Base-by-base conservation (phyloP, 2,888 invertebrate genomes). In the Melieria crassipennis region DNA sequence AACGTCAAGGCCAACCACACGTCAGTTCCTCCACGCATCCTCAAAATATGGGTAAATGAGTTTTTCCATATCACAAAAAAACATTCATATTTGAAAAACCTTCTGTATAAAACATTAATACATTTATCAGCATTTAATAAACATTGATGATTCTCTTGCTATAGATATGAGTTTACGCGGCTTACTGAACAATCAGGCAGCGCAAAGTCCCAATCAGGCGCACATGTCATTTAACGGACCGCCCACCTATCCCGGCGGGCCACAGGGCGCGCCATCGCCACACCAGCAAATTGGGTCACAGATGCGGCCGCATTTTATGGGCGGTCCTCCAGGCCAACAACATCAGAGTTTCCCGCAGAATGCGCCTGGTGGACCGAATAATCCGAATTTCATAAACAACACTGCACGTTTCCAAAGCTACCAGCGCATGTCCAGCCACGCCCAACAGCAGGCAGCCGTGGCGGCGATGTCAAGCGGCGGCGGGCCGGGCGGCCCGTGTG, bases 11-110 rank as follows among this genome's bases (percentile, higher is more conserved):
- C 70, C 90, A 90, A 81, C 87, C 89, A 79, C 90, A 90, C 86
- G 91, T 91, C 82, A 90, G 90, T 79, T 90, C 90, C 83, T 90
- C 91, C 78, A 91, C 91, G 81, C 91, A 91, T 83, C 91, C 90
- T 77, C 90, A 90, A 83, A 90, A 90, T 79, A 87, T 90, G 87
- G 90, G 87, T 86, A 84, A 78, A 30, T 30, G 3, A 30, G 30
- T 30, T 30, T 2, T 30, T 30, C 30, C 30, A 30, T 30, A 30
- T 30, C 30, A 30, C 30, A 30, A 30, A 30, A 63, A 63, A 13
- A 58, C 9, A 5, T 45, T n/a, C 1, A 1, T 30, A 30, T 30
- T 30, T 30, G 30, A 30, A 30, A 30, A 30, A 30, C 3, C 30
- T 30, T 30, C 30, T 30, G 1, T 30, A 3, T 30, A 30, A 30